Evolutionary conservation across 2,113 vertebrate genomes (phyloP).

Genomic region (Uria lomvia): DNA sequence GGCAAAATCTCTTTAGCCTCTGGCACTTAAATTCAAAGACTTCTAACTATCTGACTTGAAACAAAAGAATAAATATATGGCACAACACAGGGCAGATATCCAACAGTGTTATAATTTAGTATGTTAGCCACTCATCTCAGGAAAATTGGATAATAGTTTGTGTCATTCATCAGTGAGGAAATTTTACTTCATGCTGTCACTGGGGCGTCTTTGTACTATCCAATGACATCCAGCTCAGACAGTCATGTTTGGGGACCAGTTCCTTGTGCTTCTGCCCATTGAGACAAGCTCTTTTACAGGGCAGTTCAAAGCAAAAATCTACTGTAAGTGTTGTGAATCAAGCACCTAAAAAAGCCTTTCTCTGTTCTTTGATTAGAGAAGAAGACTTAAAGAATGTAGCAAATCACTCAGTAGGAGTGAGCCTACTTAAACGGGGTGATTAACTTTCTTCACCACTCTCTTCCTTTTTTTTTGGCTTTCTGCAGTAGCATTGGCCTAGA

Average conservation of each 20-base stretch:
- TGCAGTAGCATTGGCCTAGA: neutral
- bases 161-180: neutral
- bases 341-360: neutral
- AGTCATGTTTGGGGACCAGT: neutral
- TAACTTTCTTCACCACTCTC: neutral
- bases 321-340: neutral
- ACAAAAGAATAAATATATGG: neutral
- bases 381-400: neutral
- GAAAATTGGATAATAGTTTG: neutral
- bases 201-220: neutral
- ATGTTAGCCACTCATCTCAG: neutral
- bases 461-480: neutral
- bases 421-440: neutral
- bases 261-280: neutral
- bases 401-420: neutral
- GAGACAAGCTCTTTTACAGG: neutral
- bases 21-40: slow-evolving; percentile 33
- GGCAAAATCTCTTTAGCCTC: slow-evolving; percentile 54
- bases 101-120: neutral
- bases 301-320: neutral
- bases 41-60: neutral
- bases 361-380: neutral
- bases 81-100: neutral
- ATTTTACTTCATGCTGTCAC: neutral
- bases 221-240: neutral